These are phyloP conservation scores for Parapsyche elsis DNA, from an alignment of 1,140 invertebrate species.

Conservation along the genomic window DNA sequence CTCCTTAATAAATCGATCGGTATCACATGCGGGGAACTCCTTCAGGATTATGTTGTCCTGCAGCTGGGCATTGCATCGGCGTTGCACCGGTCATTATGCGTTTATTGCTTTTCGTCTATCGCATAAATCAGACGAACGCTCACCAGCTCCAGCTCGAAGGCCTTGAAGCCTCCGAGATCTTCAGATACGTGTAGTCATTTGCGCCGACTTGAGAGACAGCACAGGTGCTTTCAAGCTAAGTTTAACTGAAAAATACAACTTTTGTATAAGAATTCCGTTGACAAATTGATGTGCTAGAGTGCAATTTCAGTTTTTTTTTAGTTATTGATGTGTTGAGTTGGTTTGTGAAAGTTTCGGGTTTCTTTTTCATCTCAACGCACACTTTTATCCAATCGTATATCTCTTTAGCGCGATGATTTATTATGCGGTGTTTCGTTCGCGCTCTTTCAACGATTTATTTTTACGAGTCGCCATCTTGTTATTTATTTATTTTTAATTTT, in stretches of 20 bases:
- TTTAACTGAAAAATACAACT: too few relatives aligned
- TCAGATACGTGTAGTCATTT: not conserved
- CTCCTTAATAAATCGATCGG: too few relatives aligned
- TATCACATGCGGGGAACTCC: not conserved
- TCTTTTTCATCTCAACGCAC: too few relatives aligned
- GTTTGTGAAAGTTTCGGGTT: too few relatives aligned
- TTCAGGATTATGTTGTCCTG: not conserved
- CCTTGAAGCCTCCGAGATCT: not conserved
- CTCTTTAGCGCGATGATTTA: conserved; percentile 49
- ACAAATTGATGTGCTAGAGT: too few relatives aligned
- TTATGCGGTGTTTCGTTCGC: conserved; percentile 39
- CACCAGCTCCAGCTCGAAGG: not conserved
- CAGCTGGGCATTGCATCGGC: not conserved
- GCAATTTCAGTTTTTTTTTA: too few relatives aligned
- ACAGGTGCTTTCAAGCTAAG: not conserved
- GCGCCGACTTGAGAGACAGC: not conserved
- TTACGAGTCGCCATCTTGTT: conserved; percentile 35
- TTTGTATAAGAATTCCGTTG: too few relatives aligned
- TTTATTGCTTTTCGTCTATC: conserved; percentile 33
- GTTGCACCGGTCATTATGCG: not conserved
- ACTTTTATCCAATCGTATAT: conserved; percentile 44
- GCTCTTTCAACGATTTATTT: conserved; percentile 37
- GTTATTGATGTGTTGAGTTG: too few relatives aligned
- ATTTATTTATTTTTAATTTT: conserved; percentile 19
- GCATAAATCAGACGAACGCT: conserved; percentile 29